A percentile compares a stretch with the other conserved stretches of the same genome.
phyloP scores from a whole-genome alignment of 1,140 invertebrate genomes.

The Coboldia fuscipes region DNA sequence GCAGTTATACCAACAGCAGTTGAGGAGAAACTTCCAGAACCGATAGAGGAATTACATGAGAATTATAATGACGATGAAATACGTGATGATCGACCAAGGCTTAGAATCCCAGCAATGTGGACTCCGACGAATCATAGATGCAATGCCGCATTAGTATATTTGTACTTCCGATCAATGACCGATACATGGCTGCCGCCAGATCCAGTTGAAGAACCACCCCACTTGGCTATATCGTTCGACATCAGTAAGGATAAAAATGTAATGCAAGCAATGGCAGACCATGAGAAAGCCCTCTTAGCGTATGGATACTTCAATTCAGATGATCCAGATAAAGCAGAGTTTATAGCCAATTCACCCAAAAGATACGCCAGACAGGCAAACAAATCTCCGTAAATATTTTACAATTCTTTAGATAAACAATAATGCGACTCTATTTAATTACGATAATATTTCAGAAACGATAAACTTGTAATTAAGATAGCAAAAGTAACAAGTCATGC shows the following conservation, averaged over 20 bases:
- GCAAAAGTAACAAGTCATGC: constrained; percentile 25
- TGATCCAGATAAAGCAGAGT: constrained; percentile 22
- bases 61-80: background rate
- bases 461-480: constrained; percentile 35
- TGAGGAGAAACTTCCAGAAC: no score
- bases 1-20: no score
- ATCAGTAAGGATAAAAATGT: constrained; percentile 36
- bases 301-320: constrained; percentile 35
- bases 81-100: background rate
- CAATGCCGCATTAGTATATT: constrained; percentile 30
- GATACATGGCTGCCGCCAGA: constrained; percentile 27
- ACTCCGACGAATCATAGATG: background rate
- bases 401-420: no score
- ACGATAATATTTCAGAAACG: constrained; percentile 26
- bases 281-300: constrained; percentile 24
- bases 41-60: no score
- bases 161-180: constrained; percentile 32
- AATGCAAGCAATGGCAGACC: constrained; percentile 21
- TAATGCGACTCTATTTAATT: no score
- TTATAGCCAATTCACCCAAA: constrained; percentile 28
- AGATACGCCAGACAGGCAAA: no score
- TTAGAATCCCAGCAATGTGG: background rate
- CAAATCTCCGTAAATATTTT: no score
- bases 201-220: constrained; percentile 26
- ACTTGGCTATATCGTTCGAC: constrained; percentile 33